Percentiles rank a stretch among this genome's conserved stretches.
These are phyloP conservation scores for Anarhynchus alexandrinus DNA, from an alignment of 2,113 vertebrate species.

Conservation along the genomic window DNA sequence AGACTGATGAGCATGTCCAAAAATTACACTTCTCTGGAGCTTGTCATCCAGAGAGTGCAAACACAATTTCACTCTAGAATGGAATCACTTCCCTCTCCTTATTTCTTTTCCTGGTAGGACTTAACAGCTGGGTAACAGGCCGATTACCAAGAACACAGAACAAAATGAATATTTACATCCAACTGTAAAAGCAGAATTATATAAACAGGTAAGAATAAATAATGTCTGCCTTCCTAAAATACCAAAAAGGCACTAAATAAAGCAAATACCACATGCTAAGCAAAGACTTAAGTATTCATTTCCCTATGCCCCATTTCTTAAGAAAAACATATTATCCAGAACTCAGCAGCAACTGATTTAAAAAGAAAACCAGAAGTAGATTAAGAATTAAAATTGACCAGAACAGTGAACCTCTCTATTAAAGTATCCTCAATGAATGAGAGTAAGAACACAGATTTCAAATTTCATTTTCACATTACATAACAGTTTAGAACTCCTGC, in stretches of 20 bases:
- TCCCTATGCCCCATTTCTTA: neutral
- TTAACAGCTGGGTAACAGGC: neutral
- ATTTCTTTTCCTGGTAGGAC: neutral
- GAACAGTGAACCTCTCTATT: neutral
- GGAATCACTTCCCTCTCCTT: neutral
- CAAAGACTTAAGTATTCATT: neutral
- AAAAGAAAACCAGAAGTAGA: neutral
- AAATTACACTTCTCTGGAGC: neutral
- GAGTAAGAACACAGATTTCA: neutral
- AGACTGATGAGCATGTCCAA: neutral
- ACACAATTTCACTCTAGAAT: neutral
- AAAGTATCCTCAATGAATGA: neutral
- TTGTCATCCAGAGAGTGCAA: neutral
- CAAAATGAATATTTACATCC: neutral
- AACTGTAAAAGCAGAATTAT: neutral
- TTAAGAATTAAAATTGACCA: neutral
- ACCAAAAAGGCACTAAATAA: neutral
- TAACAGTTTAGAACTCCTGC: neutral
- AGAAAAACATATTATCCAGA: neutral
- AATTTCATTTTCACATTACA: neutral
- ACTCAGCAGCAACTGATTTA: neutral
- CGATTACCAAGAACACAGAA: neutral
- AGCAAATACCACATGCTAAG: neutral
- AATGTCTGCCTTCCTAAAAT: neutral
- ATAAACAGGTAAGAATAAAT: neutral